Percentiles rank a stretch among this genome's conserved stretches.
Conservation (phyloP, 2,113 vertebrate species). For the Nyctibius bracteatus region DNA sequence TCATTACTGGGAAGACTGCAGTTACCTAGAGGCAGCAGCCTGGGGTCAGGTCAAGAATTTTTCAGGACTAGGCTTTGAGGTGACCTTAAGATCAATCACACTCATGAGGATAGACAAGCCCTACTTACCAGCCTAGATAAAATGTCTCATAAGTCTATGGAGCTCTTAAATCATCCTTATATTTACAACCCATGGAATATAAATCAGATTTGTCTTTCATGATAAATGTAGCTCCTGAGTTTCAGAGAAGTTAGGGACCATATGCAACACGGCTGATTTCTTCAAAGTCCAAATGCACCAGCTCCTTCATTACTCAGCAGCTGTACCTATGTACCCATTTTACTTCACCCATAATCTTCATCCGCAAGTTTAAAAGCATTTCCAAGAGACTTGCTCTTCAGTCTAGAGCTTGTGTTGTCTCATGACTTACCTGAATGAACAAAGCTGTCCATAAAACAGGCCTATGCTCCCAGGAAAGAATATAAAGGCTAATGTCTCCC, state of each 20-base stretch:
- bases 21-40: not conserved
- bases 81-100: not conserved
- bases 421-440: not conserved
- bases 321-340: not conserved
- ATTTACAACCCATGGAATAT: not conserved
- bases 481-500: not conserved
- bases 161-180: not conserved
- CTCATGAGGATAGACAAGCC: not conserved
- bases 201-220: not conserved
- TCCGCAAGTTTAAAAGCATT: not conserved
- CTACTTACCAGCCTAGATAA: not conserved
- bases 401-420: not conserved
- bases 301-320: not conserved
- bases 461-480: not conserved
- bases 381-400: not conserved
- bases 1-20: not conserved
- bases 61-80: not conserved
- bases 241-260: not conserved
- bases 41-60: not conserved
- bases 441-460: not conserved
- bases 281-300: not conserved
- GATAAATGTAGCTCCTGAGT: not conserved
- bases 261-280: not conserved
- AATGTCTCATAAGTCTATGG: not conserved
- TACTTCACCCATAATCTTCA: not conserved